phyloP scores from a whole-genome alignment of 2,797 vertebrate genomes.

The Rallus crepitans region DNA sequence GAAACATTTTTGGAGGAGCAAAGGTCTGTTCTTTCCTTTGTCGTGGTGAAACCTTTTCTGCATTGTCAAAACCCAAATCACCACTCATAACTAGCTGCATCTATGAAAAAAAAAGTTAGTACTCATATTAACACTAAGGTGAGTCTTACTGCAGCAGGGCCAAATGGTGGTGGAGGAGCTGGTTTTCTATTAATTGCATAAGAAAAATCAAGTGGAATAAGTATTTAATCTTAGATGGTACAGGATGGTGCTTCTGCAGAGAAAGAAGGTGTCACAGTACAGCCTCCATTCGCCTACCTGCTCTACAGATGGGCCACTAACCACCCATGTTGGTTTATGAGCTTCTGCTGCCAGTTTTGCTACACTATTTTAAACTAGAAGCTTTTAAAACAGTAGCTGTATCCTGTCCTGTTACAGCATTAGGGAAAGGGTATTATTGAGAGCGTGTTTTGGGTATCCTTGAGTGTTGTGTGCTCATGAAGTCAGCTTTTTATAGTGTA shows the following conservation, averaged over 20 bases:
- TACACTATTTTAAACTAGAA: not conserved
- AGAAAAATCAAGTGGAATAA: not conserved
- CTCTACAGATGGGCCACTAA: not conserved
- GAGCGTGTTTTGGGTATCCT: slow-evolving; percentile 34
- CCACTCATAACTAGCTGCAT: not conserved
- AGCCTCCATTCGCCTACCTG: not conserved
- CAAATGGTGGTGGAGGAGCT: not conserved
- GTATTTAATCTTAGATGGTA: not conserved
- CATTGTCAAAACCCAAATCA: not conserved
- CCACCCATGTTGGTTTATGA: not conserved
- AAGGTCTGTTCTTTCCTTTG: not conserved
- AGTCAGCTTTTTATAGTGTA: slow-evolving; percentile 61
- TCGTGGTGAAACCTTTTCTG: not conserved
- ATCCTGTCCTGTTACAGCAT: not conserved
- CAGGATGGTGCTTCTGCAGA: not conserved
- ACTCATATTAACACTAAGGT: not conserved
- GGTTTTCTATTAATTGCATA: not conserved
- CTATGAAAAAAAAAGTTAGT: not conserved
- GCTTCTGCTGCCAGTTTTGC: not conserved
- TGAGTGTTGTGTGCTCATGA: slow-evolving; percentile 28
- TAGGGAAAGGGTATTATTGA: slow-evolving; percentile 14
- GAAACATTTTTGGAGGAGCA: not conserved
- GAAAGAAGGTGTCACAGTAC: not conserved
- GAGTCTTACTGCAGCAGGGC: not conserved
- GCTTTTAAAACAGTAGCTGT: not conserved